Evolutionary conservation across 2,113 vertebrate species (phyloP).

Genomic region (Mugil cephalus): DNA sequence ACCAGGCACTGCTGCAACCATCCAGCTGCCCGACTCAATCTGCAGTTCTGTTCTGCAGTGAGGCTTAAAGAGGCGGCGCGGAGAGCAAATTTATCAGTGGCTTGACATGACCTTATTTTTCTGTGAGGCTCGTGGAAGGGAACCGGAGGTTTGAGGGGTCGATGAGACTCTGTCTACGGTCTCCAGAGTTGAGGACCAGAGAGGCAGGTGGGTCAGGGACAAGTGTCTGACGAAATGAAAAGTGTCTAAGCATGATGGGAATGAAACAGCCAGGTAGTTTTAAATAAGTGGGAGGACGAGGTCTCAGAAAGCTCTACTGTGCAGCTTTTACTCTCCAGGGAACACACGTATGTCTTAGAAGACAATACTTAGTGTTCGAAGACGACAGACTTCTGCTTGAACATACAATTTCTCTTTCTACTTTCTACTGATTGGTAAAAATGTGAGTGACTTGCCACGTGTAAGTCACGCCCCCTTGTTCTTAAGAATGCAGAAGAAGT

Average conservation of each 20-base stretch:
- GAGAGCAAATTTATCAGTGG: constrained; percentile 41
- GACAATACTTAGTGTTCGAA: background rate
- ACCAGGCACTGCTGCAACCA: constrained; percentile 42
- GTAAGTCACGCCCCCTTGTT: constrained; percentile 38
- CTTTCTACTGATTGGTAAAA: constrained; percentile 5
- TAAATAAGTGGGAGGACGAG: constrained; percentile 14
- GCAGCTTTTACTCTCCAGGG: constrained; percentile 13
- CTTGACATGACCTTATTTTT: constrained; percentile 63
- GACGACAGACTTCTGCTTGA: constrained; percentile 6
- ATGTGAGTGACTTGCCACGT: constrained; percentile 26
- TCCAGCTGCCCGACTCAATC: constrained; percentile 53
- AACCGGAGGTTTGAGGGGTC: constrained; percentile 22
- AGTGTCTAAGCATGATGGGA: constrained; percentile 27
- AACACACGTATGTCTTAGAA: constrained; percentile 5
- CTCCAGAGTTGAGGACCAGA: constrained; percentile 8
- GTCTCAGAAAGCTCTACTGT: constrained; percentile 23
- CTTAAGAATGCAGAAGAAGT: constrained; percentile 39
- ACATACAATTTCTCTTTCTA: constrained; percentile 1
- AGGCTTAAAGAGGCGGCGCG: constrained; percentile 58
- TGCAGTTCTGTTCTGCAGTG: constrained; percentile 45
- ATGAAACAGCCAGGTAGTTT: constrained; percentile 18
- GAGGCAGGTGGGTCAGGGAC: constrained; percentile 35
- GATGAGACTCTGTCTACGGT: constrained; percentile 33
- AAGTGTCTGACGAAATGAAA: constrained; percentile 25
- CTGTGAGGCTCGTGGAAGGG: constrained; percentile 19